Evolutionary conservation across 2,888 invertebrate species (phyloP).

Genomic region (Blomia tropicalis): DNA sequence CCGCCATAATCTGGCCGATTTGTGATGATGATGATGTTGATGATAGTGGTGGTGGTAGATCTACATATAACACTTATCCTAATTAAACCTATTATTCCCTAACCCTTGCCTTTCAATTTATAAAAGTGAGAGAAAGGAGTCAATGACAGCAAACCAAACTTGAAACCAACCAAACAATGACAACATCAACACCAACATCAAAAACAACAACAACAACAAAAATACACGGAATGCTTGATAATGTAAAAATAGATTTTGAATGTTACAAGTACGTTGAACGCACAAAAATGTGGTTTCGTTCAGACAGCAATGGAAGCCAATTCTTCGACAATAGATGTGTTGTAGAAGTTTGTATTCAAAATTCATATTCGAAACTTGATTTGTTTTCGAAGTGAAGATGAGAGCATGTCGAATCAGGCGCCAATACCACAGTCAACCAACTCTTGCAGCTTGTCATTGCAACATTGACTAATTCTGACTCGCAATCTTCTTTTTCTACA

Average conservation of each 20-base stretch:
- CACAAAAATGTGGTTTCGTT: too few species aligned
- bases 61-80: not conserved
- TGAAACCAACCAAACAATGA: not conserved
- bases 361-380: too few species aligned
- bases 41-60: not conserved
- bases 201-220: too few species aligned
- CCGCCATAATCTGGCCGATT: not conserved
- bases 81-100: not conserved
- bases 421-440: not conserved
- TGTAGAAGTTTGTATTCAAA: too few species aligned
- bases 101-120: not conserved
- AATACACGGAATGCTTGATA: too few species aligned
- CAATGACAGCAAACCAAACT: not conserved
- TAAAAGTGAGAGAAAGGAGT: not conserved
- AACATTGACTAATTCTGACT: not conserved
- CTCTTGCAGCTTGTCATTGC: not conserved
- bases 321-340: too few species aligned
- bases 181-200: not conserved
- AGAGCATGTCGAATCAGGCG: too few species aligned
- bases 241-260: too few species aligned
- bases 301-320: too few species aligned
- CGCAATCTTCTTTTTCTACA: conserved; percentile 12
- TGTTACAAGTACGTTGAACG: too few species aligned
- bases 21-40: not conserved
- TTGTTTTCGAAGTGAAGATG: too few species aligned